phyloP scores from a whole-genome alignment of 2,113 vertebrate species.

The Phyllostomus hastatus region DNA sequence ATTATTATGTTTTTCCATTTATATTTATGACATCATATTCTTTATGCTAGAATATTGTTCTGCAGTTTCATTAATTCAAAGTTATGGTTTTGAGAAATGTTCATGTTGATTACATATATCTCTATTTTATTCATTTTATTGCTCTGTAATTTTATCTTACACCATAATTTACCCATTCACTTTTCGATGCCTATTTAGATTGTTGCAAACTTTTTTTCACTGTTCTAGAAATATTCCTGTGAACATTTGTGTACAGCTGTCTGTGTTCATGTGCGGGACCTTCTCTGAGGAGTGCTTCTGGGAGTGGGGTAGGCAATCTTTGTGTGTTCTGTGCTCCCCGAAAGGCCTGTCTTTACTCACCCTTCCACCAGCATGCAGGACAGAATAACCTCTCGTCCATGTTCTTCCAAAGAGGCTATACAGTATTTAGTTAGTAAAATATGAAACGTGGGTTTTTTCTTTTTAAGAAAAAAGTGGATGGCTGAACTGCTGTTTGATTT shows the following conservation, averaged over 20 bases:
- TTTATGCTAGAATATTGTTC: not conserved
- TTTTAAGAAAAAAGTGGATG: not conserved
- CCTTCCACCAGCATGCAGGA: not conserved
- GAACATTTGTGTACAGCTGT: not conserved
- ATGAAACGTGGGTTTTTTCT: not conserved
- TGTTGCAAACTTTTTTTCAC: not conserved
- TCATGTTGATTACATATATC: not conserved
- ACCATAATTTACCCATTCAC: not conserved
- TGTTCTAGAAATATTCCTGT: not conserved
- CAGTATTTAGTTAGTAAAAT: not conserved
- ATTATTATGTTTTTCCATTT: conserved; percentile 19
- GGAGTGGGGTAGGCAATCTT: not conserved
- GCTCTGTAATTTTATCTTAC: not conserved
- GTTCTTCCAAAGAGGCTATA: not conserved
- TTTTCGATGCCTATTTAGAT: not conserved
- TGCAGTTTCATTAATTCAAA: not conserved
- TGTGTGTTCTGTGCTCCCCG: not conserved
- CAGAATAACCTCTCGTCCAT: not conserved
- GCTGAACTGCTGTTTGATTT: conserved; percentile 16
- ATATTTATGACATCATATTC: not conserved
- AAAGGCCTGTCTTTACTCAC: not conserved
- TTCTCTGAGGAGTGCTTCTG: not conserved
- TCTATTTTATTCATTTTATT: not conserved
- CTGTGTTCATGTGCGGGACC: not conserved
- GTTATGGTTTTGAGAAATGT: not conserved